These are phyloP conservation scores for Lepidothrix coronata DNA, from an alignment of 2,113 vertebrate genomes.

Conservation along the genomic window DNA sequence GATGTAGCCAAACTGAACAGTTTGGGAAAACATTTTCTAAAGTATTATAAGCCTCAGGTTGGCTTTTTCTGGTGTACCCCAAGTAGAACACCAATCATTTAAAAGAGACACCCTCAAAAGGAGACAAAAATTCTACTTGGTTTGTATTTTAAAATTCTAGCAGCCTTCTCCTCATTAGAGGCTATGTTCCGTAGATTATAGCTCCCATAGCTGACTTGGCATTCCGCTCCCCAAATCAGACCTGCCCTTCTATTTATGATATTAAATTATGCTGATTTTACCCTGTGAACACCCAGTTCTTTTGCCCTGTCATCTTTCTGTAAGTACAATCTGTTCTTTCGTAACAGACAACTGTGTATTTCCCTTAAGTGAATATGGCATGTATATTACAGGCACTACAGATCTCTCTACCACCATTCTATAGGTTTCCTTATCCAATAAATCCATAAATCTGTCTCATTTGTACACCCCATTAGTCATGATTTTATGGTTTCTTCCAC, in stretches of 20 bases:
- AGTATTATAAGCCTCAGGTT: background rate
- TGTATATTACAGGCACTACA: background rate
- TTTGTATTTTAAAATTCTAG: background rate
- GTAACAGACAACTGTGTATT: background rate
- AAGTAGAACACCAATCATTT: background rate
- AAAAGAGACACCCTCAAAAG: background rate
- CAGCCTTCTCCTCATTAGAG: background rate
- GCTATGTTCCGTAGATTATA: rapidly evolving
- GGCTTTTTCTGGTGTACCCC: background rate
- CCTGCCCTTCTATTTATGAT: background rate
- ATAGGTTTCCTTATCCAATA: background rate
- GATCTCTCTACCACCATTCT: background rate
- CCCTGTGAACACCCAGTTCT: background rate
- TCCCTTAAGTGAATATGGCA: background rate
- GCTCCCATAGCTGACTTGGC: background rate
- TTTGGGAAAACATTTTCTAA: background rate
- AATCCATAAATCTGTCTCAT: background rate
- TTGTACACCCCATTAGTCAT: background rate
- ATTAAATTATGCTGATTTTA: background rate
- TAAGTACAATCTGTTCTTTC: background rate
- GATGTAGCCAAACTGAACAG: background rate
- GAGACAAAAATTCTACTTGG: background rate
- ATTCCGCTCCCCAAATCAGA: background rate
- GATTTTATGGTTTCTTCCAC: background rate
- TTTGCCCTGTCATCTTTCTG: background rate